A percentile compares a stretch with the other conserved stretches of the same genome.
Evolutionary conservation across 1,140 invertebrate genomes (phyloP).

Genomic region (silkworm (Bombyx mori)): ASM3026992v2 NC_085128.1:1266501-1267000

Average conservation of each 20-base stretch:
- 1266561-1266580: conserved; percentile 7
- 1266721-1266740: conserved; percentile 64
- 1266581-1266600: conserved; percentile 4
- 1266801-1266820: conserved; percentile 47
- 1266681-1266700: conserved; percentile 58
- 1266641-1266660: conserved; percentile 54
- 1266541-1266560: conserved; percentile 6
- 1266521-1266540: not conserved
- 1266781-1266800: conserved; percentile 42
- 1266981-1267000: conserved; percentile 35
- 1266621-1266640: conserved; percentile 62
- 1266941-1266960: conserved; percentile 63
- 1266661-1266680: conserved; percentile 49
- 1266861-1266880: conserved; percentile 50
- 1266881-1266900: conserved; percentile 58
- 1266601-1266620: conserved; percentile 49
- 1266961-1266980: conserved; percentile 54
- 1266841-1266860: conserved; percentile 46
- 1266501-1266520: not conserved
- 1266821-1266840: conserved; percentile 56
- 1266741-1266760: conserved; percentile 58
- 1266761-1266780: conserved; percentile 54
- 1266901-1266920: conserved; percentile 60
- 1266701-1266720: conserved; percentile 55
- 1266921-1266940: conserved; percentile 63